Percentiles rank a stretch among this genome's conserved stretches.
These are phyloP conservation scores for Platypus cylindrus DNA, from an alignment of 2,888 invertebrate genomes.

Conservation along the genomic window DNA sequence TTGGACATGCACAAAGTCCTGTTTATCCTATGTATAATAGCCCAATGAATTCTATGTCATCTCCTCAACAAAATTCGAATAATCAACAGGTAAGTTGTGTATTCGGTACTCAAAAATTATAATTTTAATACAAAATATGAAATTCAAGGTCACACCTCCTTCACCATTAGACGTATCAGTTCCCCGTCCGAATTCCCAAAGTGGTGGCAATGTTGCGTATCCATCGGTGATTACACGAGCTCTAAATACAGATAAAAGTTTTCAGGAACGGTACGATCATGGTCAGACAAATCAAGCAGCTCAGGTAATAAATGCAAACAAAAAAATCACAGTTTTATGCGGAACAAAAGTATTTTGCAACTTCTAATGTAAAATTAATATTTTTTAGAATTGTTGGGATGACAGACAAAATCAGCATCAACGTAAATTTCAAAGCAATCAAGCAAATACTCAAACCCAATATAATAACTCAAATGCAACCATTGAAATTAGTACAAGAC, in stretches of 20 bases:
- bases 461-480: conserved; percentile 36
- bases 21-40: conserved; percentile 78
- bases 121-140: too few species aligned
- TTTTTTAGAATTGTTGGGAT: conserved; percentile 44
- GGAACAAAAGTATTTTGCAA: too few species aligned
- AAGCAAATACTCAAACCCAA: conserved; percentile 30
- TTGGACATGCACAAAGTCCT: conserved; percentile 61
- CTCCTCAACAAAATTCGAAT: conserved; percentile 53
- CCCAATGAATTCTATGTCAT: conserved; percentile 64
- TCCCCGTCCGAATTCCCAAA: conserved; percentile 47
- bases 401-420: conserved; percentile 35
- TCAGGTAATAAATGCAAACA: conserved; percentile 10
- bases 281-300: conserved; percentile 26
- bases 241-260: conserved; percentile 48
- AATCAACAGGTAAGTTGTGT: conserved; percentile 30
- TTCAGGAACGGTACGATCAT: conserved; percentile 42
- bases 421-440: conserved; percentile 40
- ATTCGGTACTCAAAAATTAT: too few species aligned
- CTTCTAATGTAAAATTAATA: not conserved
- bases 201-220: conserved; percentile 53
- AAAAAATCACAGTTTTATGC: too few species aligned
- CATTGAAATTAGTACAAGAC: conserved; percentile 27
- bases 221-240: conserved; percentile 73
- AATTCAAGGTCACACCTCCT: conserved; percentile 42
- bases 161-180: conserved; percentile 60